Conservation (phyloP, 1,140 invertebrate species). For the Drosophila ananassae region DNA sequence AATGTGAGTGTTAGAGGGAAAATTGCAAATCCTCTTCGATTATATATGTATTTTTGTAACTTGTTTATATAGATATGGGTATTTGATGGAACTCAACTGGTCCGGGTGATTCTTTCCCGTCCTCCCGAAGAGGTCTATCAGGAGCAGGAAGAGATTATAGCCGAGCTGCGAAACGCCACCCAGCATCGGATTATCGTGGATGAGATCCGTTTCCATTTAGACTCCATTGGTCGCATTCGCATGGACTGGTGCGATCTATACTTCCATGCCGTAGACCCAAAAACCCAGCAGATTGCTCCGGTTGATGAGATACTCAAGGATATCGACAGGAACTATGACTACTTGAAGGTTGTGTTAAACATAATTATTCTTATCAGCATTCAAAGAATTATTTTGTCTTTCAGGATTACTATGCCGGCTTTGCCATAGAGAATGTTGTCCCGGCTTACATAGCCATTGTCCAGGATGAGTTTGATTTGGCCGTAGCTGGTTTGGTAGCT, state of each 20-base stretch:
- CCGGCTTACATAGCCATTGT: slow-evolving; percentile 86
- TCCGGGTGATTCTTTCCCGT: slow-evolving; percentile 91
- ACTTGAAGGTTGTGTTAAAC: slow-evolving; percentile 86
- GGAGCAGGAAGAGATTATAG: slow-evolving; percentile 88
- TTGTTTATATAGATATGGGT: slow-evolving; percentile 89
- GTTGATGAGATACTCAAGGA: slow-evolving; percentile 92
- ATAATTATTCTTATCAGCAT: background rate
- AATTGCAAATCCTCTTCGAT: background rate
- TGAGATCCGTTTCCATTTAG: slow-evolving; percentile 91
- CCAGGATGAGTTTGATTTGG: slow-evolving; percentile 92
- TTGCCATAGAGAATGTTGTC: slow-evolving; percentile 93
- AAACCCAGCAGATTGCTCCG: slow-evolving; percentile 89
- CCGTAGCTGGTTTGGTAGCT: slow-evolving; percentile 93
- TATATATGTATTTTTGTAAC: background rate
- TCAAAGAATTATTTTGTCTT: background rate
- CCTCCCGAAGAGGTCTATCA: slow-evolving; percentile 89
- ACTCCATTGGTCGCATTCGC: slow-evolving; percentile 88
- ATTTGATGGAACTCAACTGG: slow-evolving; percentile 91
- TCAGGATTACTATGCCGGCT: slow-evolving; percentile 85
- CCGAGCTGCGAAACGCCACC: slow-evolving; percentile 90
- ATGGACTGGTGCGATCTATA: slow-evolving; percentile 94
- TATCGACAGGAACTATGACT: slow-evolving; percentile 94
- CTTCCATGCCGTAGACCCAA: slow-evolving; percentile 92
- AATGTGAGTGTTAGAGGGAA: slow-evolving; percentile 87
- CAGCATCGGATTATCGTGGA: slow-evolving; percentile 90